Conservation (phyloP, 2,888 invertebrate species). For the Crematogaster levior region DNA sequence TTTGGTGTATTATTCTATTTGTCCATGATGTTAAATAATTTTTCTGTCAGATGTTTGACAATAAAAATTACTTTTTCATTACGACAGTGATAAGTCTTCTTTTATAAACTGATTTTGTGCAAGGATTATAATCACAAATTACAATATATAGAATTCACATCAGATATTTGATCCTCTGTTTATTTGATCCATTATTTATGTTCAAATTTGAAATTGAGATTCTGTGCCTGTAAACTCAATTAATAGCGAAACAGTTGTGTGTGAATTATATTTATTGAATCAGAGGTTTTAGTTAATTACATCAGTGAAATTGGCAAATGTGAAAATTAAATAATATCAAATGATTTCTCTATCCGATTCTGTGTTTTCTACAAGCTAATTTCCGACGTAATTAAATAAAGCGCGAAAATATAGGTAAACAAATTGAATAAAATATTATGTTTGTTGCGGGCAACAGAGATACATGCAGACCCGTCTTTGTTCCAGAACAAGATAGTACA, state of each 20-base stretch:
- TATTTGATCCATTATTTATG: not conserved
- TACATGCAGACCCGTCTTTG: not conserved
- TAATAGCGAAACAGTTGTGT: conserved; percentile 2
- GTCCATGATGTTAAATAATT: not conserved
- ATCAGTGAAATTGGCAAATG: conserved; percentile 17
- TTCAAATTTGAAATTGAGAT: conserved; percentile 19
- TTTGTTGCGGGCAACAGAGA: not conserved
- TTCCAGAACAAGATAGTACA: not conserved
- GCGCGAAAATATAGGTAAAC: conserved; percentile 18
- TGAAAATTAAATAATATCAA: conserved; percentile 22
- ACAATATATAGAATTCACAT: not conserved
- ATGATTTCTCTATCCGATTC: conserved; percentile 2
- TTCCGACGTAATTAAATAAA: conserved; percentile 7
- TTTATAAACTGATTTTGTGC: not conserved
- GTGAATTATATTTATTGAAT: conserved; percentile 11
- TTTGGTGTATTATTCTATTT: not conserved
- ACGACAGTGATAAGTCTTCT: not conserved
- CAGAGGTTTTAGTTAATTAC: conserved; percentile 21
- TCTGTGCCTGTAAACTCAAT: not conserved
- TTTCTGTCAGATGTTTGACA: not conserved
- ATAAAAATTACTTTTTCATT: not conserved
- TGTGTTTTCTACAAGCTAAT: conserved; percentile 14
- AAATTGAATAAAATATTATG: conserved; percentile 24
- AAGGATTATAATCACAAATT: not conserved
- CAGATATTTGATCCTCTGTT: not conserved